Evolutionary conservation across 2,888 invertebrate genomes (phyloP).

Genomic region (Ellobium chinense): DNA sequence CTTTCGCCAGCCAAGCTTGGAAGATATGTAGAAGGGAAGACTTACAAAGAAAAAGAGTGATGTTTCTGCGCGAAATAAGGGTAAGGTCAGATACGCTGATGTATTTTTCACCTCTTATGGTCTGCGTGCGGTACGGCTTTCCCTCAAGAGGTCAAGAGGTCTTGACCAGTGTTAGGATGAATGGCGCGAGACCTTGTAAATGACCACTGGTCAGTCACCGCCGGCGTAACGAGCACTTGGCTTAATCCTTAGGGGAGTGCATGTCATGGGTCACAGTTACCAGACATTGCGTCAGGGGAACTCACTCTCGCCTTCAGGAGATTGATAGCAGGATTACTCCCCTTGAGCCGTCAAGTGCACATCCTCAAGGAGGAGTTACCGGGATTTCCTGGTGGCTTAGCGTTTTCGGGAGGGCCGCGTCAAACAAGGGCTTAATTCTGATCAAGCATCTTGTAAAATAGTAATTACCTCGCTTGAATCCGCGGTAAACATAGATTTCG

Average conservation of each 20-base stretch:
- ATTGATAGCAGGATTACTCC: conserved; percentile 15
- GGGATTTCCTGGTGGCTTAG: background rate
- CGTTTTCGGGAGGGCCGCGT: background rate
- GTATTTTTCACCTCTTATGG: too few species aligned
- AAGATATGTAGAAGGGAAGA: too few species aligned
- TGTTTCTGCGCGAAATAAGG: too few species aligned
- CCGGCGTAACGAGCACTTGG: background rate
- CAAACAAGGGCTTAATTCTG: background rate
- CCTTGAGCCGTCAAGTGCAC: conserved; percentile 1
- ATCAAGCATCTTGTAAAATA: too few species aligned
- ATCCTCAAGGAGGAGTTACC: background rate
- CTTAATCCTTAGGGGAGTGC: background rate
- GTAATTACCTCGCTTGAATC: too few species aligned
- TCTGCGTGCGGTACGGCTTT: too few species aligned
- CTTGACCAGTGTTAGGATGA: background rate
- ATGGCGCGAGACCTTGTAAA: background rate
- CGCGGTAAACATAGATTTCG: background rate
- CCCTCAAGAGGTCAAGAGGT: background rate
- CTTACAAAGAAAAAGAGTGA: too few species aligned
- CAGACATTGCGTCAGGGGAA: background rate
- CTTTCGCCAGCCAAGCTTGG: too few species aligned
- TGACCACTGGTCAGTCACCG: background rate
- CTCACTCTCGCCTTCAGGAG: background rate
- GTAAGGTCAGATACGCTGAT: too few species aligned
- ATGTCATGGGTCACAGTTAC: background rate